Evolutionary conservation across 2,797 vertebrate genomes (phyloP).

Genomic region (Jordanella pulchra): DNA sequence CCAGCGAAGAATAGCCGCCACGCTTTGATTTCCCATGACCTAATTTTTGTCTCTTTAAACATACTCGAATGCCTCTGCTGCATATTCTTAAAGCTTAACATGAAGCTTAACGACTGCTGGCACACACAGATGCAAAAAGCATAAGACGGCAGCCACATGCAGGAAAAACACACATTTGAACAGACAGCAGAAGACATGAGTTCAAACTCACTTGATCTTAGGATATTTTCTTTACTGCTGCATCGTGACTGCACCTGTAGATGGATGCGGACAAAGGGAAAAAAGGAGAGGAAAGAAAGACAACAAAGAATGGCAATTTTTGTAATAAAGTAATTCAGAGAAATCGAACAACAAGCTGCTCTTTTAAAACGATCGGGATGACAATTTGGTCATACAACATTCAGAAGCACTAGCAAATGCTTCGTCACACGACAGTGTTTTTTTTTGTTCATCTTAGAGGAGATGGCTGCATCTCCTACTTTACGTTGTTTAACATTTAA

Average conservation of each 20-base stretch:
- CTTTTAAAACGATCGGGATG: constrained; percentile 65
- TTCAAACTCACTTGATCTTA: constrained; percentile 94
- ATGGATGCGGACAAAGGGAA: constrained; percentile 68
- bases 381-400: constrained; percentile 62
- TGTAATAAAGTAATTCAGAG: constrained; percentile 24
- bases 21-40: constrained; percentile 77
- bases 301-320: constrained; percentile 58
- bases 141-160: constrained; percentile 27
- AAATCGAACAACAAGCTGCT: constrained; percentile 54
- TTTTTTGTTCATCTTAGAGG: constrained; percentile 69
- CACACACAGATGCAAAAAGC: constrained; percentile 51
- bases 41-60: constrained; percentile 70
- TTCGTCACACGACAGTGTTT: constrained; percentile 64
- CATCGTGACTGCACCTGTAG: constrained; percentile 97
- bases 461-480: constrained; percentile 66
- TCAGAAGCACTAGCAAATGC: constrained; percentile 60
- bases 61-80: constrained; percentile 62
- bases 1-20: constrained; percentile 58
- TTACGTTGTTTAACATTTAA: constrained; percentile 37
- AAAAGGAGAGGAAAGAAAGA: constrained; percentile 41
- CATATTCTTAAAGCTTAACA: constrained; percentile 67
- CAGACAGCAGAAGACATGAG: constrained; percentile 12
- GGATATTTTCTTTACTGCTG: constrained; percentile 99
- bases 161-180: constrained; percentile 26
- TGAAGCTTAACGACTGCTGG: constrained; percentile 69